These are phyloP conservation scores for Corydoras sp. DNA, from an alignment of 2,113 vertebrate species.

Conservation along the genomic window DNA sequence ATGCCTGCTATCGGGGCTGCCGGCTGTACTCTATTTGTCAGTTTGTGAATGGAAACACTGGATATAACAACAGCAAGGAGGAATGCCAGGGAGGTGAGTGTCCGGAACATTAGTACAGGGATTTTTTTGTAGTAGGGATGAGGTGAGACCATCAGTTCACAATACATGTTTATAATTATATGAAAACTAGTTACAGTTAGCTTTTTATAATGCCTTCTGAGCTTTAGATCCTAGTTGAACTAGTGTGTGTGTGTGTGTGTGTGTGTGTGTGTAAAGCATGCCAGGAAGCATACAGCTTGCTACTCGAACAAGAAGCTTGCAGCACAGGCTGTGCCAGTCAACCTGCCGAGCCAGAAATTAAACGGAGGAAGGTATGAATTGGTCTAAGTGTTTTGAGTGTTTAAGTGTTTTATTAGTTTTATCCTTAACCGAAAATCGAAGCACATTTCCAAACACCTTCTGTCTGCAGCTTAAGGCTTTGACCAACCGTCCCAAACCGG, in stretches of 20 bases:
- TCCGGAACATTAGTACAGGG: too few species aligned
- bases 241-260: conserved; percentile 8
- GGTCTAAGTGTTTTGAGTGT: neutral
- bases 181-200: too few species aligned
- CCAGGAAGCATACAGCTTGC: conserved; percentile 81
- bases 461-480: conserved; percentile 61
- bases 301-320: conserved; percentile 81
- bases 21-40: conserved; percentile 96
- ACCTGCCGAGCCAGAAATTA: conserved; percentile 72
- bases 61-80: conserved; percentile 81
- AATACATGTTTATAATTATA: too few species aligned
- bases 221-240: too few species aligned
- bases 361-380: conserved; percentile 74
- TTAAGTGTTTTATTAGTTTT: neutral
- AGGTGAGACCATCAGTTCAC: too few species aligned
- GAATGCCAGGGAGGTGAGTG: conserved; percentile 86
- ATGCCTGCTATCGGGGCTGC: conserved; percentile 91
- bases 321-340: conserved; percentile 81
- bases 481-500: conserved; percentile 61
- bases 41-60: conserved; percentile 84
- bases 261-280: conserved; percentile 70
- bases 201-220: too few species aligned
- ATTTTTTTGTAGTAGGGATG: too few species aligned
- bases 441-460: neutral
- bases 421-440: too few species aligned